These are phyloP conservation scores for Lerista edwardsae DNA, from an alignment of 2,797 vertebrate species.

Conservation along the genomic window DNA sequence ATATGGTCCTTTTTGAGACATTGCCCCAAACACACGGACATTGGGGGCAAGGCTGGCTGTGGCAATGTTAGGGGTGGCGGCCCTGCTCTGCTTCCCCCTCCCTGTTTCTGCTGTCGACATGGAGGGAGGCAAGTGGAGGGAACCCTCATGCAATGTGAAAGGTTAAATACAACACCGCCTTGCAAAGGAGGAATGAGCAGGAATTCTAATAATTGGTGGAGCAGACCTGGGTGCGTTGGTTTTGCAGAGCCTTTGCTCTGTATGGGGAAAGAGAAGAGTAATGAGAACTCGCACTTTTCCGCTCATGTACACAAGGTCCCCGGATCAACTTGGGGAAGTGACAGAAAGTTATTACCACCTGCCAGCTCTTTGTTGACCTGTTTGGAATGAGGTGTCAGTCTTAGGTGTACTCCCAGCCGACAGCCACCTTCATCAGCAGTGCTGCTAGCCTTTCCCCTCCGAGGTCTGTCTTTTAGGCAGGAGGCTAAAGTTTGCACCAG, in stretches of 20 bases:
- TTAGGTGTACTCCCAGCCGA: background rate
- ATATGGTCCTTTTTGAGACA: too few relatives aligned
- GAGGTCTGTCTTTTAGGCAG: slow-evolving; percentile 10
- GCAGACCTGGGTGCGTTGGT: fast-evolving
- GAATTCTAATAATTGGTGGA: fast-evolving
- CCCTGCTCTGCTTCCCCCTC: too few relatives aligned
- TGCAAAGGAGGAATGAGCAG: background rate
- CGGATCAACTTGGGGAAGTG: slow-evolving; percentile 1
- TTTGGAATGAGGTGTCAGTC: slow-evolving; percentile 31
- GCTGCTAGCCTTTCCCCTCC: fast-evolving
- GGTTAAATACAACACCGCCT: background rate
- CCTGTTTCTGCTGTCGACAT: too few relatives aligned
- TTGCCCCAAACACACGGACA: too few relatives aligned
- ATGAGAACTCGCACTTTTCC: background rate
- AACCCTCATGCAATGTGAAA: too few relatives aligned
- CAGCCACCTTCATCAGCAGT: background rate
- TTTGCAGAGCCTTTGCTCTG: fast-evolving
- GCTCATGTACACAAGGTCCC: background rate
- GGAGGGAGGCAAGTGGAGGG: too few relatives aligned
- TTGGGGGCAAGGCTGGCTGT: too few relatives aligned
- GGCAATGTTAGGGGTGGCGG: background rate
- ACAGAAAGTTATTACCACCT: slow-evolving; percentile 6
- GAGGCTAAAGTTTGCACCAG: fast-evolving
- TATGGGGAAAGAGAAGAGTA: background rate
- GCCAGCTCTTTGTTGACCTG: slow-evolving; percentile 48